Base-by-base conservation (phyloP, 2,888 invertebrate species). In the Margaritifera margaritifera region DNA sequence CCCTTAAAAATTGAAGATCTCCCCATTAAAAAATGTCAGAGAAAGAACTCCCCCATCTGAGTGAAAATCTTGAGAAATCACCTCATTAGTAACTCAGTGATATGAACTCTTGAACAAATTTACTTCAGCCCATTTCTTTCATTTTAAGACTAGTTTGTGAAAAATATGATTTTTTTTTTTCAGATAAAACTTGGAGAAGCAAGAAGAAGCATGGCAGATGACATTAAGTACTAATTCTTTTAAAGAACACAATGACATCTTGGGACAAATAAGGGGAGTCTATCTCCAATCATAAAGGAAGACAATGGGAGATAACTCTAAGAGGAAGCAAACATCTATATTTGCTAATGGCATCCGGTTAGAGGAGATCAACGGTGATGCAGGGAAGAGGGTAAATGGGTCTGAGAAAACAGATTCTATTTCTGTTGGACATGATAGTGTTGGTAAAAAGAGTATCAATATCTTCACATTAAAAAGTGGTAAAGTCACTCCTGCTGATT, bases 401-500 rank as follows among this genome's bases (percentile, higher is more conserved):
- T 24, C 18, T 8, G 24, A 19, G 53, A 57, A 56, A 19, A 31
- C 25, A 15, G n/a, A n/a, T 22, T 27, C 52, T 22, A 58, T 24
- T 51, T 24, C 15, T 24, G n/a, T 22, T 42, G 58, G 24, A 18
- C 52, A 66, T n/a, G 59, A 58, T 52, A 60, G 60, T 1, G 27
- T 5, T 53, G n/a, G 22, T 25, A 66, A 59, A 25, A 66, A 22
- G 11, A 19, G 52, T 2, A 42, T 15, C 27, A 60, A 15, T 60
- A 60, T 24, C 5, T 56, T 53, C 8, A 27, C 58, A 54, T 19
- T 62, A 22, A 31, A 53, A 50, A 50, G 18, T 22, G 22, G 27
- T 24, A 61, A 66, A 15, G 66, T 65, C 20, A 27, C 66, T 6
- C 50, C 59, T 6, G 42, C 71, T 18, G 71, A 71, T 18, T 15